Evolutionary conservation across 1,140 invertebrate genomes (phyloP).

Genomic region (Latrodectus geometricus): DNA sequence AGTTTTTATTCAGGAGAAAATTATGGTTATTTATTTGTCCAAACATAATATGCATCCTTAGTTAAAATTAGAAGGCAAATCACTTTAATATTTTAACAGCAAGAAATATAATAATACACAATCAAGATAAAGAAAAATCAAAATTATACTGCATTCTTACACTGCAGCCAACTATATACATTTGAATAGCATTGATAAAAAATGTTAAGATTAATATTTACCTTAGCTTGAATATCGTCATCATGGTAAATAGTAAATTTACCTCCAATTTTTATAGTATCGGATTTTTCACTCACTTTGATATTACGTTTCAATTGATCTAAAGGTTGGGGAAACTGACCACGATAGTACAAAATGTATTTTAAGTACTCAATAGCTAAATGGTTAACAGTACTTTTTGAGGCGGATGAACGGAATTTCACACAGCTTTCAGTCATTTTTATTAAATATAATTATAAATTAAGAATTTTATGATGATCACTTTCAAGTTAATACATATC

Average conservation of each 20-base stretch:
- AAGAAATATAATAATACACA: no score
- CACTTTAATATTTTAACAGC: no score
- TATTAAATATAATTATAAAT: neutral
- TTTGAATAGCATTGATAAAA: no score
- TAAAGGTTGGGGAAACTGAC: slow-evolving; percentile 43
- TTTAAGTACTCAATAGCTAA: slow-evolving; percentile 50
- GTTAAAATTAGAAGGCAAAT: no score
- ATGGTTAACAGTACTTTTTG: slow-evolving; percentile 6
- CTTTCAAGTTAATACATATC: neutral
- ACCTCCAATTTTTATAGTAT: neutral
- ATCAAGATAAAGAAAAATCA: no score
- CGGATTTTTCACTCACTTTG: neutral
- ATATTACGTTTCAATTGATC: slow-evolving; percentile 29
- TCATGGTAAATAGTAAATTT: slow-evolving; percentile 14
- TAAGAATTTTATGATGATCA: neutral
- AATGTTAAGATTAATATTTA: no score
- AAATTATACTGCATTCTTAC: no score
- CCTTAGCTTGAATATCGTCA: neutral
- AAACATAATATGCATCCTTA: no score
- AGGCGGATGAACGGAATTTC: slow-evolving; percentile 27
- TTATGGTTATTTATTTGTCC: no score
- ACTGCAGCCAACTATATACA: no score
- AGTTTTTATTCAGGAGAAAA: no score
- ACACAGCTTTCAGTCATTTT: slow-evolving; percentile 38
- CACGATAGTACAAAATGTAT: slow-evolving; percentile 36